Conservation (phyloP, 2,888 invertebrate genomes). For the Agonopterix heracliana region DNA sequence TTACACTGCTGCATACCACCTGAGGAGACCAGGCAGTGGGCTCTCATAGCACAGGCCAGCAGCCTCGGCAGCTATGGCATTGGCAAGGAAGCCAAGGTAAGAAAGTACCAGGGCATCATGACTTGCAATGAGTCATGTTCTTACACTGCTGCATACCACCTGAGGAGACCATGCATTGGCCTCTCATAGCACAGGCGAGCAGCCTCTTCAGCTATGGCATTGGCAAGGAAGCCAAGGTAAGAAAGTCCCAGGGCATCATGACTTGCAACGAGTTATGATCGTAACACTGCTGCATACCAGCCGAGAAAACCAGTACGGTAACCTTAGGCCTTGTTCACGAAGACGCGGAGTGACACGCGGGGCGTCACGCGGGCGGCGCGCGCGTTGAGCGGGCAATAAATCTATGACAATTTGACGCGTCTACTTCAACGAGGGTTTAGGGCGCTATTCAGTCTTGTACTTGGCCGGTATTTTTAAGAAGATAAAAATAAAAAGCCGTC, state of each 20-base stretch:
- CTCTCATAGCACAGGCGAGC: slow-evolving; percentile 90
- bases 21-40: slow-evolving; percentile 77
- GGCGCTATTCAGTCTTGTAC: too few species aligned
- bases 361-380: too few species aligned
- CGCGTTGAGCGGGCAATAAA: too few species aligned
- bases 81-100: slow-evolving; percentile 76
- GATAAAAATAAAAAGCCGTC: too few species aligned
- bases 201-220: slow-evolving; percentile 93
- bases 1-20: slow-evolving; percentile 73
- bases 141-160: slow-evolving; percentile 35
- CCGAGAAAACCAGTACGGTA: slow-evolving; percentile 74
- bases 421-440: too few species aligned
- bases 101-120: too few species aligned
- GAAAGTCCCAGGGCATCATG: too few species aligned
- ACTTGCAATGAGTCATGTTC: too few species aligned
- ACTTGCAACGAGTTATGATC: background rate
- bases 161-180: slow-evolving; percentile 73
- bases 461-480: too few species aligned
- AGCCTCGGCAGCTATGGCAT: slow-evolving; percentile 94
- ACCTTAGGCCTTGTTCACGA: too few species aligned
- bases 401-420: too few species aligned
- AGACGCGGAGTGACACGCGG: too few species aligned
- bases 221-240: slow-evolving; percentile 78
- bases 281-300: slow-evolving; percentile 72
- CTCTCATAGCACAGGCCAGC: slow-evolving; percentile 90